A percentile compares a stretch with the other conserved stretches of the same genome.
These are phyloP conservation scores for Dinothrombium tinctorium DNA, from an alignment of 1,140 invertebrate species.

Conservation along the genomic window DNA sequence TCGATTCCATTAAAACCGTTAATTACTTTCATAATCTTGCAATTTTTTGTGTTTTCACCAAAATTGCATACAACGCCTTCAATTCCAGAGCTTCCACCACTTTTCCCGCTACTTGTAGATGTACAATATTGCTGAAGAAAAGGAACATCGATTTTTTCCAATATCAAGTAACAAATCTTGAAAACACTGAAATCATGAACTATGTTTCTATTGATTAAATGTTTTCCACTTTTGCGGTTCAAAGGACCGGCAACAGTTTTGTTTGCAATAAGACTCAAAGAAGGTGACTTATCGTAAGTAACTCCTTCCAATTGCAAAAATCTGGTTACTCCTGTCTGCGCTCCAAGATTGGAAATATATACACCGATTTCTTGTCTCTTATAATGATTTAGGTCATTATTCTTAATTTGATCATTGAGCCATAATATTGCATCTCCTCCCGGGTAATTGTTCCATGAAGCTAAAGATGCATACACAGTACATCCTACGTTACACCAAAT, in stretches of 20 bases:
- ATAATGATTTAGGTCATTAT: not conserved
- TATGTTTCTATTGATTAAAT: no score
- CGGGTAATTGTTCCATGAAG: constrained; percentile 10
- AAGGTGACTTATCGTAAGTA: constrained; percentile 9
- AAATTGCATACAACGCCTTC: not conserved
- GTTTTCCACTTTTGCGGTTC: not conserved
- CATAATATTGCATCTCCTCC: constrained; percentile 7
- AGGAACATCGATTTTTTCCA: constrained; percentile 2
- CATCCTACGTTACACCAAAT: constrained; percentile 3
- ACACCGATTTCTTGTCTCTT: not conserved
- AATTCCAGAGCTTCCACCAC: not conserved
- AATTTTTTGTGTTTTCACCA: not conserved
- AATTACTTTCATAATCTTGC: not conserved
- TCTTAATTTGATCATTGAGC: constrained; percentile 3
- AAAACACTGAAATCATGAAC: not conserved
- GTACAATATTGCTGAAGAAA: not conserved
- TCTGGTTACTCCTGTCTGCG: constrained; percentile 11
- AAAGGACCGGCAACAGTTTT: not conserved
- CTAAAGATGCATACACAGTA: not conserved
- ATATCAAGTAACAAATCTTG: not conserved
- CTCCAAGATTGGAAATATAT: constrained; percentile 12
- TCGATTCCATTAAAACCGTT: constrained; percentile 1
- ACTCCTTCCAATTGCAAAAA: constrained; percentile 9
- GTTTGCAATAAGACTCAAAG: not conserved
- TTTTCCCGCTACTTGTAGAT: not conserved